phyloP scores from a whole-genome alignment of 2,113 vertebrate species.

The Triplophysa tibetana region DNA sequence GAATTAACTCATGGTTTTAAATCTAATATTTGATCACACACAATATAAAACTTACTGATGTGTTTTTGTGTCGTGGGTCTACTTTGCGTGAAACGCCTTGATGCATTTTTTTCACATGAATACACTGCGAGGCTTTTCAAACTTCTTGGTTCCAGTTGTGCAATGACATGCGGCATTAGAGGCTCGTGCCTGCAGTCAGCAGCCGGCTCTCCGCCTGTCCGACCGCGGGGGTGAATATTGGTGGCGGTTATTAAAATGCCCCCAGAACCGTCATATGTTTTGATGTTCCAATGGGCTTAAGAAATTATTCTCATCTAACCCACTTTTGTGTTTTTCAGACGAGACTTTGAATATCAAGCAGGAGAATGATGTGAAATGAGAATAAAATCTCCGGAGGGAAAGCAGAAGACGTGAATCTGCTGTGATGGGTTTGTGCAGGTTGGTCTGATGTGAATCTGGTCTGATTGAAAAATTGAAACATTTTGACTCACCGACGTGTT shows the following conservation, averaged over 20 bases:
- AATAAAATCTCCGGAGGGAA: background rate
- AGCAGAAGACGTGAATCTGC: background rate
- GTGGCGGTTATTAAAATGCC: conserved; percentile 46
- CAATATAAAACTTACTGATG: background rate
- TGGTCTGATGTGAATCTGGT: background rate
- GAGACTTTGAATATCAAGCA: background rate
- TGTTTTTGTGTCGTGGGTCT: conserved; percentile 27
- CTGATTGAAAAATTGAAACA: background rate
- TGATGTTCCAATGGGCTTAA: conserved; percentile 43
- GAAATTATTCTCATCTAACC: conserved; percentile 38
- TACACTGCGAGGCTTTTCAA: conserved; percentile 48
- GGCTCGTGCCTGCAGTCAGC: conserved; percentile 20
- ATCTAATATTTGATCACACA: conserved; percentile 22
- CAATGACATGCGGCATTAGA: conserved; percentile 46
- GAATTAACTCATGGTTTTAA: background rate
- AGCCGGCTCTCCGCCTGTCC: conserved; percentile 10
- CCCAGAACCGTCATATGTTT: conserved; percentile 39
- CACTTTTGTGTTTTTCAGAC: conserved; percentile 27
- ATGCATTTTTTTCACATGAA: conserved; percentile 51
- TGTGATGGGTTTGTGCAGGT: too few relatives aligned
- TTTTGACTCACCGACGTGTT: too few relatives aligned
- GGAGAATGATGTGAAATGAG: background rate
- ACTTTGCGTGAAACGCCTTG: conserved; percentile 51
- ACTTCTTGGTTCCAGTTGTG: conserved; percentile 28
- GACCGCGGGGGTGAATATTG: conserved; percentile 44